Conservation (phyloP, 2,888 invertebrate species). For the Sthenelais limicola region DNA sequence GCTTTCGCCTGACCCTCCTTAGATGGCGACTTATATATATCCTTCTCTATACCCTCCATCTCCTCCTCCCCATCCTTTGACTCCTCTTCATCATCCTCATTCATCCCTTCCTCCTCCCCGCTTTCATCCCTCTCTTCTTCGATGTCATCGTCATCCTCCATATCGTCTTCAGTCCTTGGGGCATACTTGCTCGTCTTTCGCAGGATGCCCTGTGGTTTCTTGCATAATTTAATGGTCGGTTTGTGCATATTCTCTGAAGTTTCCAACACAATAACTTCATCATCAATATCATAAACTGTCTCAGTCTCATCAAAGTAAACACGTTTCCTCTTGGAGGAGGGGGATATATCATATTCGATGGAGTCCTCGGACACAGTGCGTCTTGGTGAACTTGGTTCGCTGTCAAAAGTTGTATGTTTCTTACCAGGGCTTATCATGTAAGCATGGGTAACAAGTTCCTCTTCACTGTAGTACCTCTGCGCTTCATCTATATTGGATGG, state of each 20-base stretch:
- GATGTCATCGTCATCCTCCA: conserved; percentile 27
- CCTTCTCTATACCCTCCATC: background rate
- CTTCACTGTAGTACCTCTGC: background rate
- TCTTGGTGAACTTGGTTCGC: conserved; percentile 3
- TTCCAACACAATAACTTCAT: background rate
- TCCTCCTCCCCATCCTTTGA: conserved; percentile 4
- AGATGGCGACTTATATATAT: conserved; percentile 19
- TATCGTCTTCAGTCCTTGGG: background rate
- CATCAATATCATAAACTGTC: conserved; percentile 27
- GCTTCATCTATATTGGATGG: background rate
- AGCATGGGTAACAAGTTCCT: conserved; percentile 23
- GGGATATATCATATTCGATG: conserved; percentile 3
- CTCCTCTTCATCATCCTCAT: conserved; percentile 15
- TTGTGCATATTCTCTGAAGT: background rate
- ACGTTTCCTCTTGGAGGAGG: conserved; percentile 15
- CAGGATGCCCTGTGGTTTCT: conserved; percentile 15
- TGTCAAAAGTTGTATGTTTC: conserved; percentile 31
- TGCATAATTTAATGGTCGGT: background rate
- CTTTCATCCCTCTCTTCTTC: conserved; percentile 21
- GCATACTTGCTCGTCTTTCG: conserved; percentile 31
- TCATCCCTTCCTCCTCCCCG: conserved; percentile 6
- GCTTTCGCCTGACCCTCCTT: background rate
- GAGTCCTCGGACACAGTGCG: background rate
- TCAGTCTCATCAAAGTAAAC: conserved; percentile 30
- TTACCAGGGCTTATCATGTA: background rate